phyloP scores from a whole-genome alignment of 2,113 vertebrate genomes.

The Xenopus borealis region DNA sequence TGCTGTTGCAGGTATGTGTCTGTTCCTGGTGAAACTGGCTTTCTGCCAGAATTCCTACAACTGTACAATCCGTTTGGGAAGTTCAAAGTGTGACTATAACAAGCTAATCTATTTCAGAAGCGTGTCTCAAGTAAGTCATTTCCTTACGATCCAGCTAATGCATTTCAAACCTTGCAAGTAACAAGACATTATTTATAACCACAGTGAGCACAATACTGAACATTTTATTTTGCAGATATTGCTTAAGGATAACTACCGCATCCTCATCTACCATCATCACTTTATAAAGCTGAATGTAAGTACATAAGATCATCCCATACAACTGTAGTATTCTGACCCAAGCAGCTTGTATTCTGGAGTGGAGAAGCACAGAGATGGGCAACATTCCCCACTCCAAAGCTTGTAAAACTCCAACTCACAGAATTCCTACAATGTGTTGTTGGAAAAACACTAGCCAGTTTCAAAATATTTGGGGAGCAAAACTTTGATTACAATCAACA shows the following conservation, averaged over 20 bases:
- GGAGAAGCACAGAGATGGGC: too few relatives aligned
- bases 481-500: too few relatives aligned
- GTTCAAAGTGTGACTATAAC: slow-evolving; percentile 7
- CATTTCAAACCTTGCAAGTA: not conserved
- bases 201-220: not conserved
- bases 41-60: not conserved
- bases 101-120: not conserved
- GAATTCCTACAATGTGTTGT: too few relatives aligned
- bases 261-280: slow-evolving; percentile 27
- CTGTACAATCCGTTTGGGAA: slow-evolving; percentile 4
- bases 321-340: too few relatives aligned
- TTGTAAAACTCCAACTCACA: too few relatives aligned
- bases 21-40: slow-evolving; percentile 24
- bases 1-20: slow-evolving; percentile 12
- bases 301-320: not conserved
- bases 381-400: too few relatives aligned
- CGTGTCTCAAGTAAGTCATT: not conserved
- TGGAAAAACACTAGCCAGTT: too few relatives aligned
- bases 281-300: slow-evolving; percentile 26
- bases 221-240: slow-evolving; percentile 13
- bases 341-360: too few relatives aligned
- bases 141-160: not conserved
- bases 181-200: not conserved
- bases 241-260: not conserved
- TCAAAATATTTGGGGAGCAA: too few relatives aligned